Base-by-base conservation (phyloP, 2,113 vertebrate species). In the Tinamus guttatus region DNA sequence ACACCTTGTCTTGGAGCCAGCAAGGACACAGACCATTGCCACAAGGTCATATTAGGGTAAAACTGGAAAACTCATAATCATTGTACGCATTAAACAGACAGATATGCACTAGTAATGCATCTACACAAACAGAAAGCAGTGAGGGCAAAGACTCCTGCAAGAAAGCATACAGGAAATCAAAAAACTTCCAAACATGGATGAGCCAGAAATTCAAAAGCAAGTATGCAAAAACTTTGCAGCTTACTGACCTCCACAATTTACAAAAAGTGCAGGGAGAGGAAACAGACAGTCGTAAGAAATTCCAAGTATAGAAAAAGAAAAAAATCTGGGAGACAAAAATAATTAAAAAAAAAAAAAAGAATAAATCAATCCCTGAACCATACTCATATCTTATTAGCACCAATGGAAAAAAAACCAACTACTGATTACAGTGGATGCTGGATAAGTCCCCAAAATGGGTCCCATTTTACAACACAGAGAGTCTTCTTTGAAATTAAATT, bases 1-100 rank as follows among this genome's bases (percentile, higher is more conserved):
- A 7, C 59, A 51, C 8, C 27, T n/a, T 24, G 47, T 30, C 69
- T 73, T 4, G 0, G 68, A 74, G 25, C 18, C 71, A 51, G 49
- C 91, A 97, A 96, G 67, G 89, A 77, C 91, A 94, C 32, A n/a
- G 34, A 45, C 80, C 76, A 76, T 77, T 75, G 13, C 51, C 60
- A 65, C 94, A 96, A 96, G 85, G 92, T 87, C 92, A 96, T 38
- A 41, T 30, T 30, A 45, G 22, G 12, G 47, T 58, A 75, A 69
- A 90, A 65, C 74, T n/a, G 43, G 20, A 75, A 90, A 36, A 0
- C 0, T 15, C 1, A 0, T n/a, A 38, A 79, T 18, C n/a, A 25
- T 2, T 41, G 19, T 2, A 24, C 56, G 47, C 41, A 51, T 21
- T 56, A 80, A 82, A 76, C 7, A 7, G 21, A 43, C 34, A 58